These are phyloP conservation scores for Macrosiphum euphorbiae DNA, from an alignment of 2,888 invertebrate genomes.

Conservation along the genomic window DNA sequence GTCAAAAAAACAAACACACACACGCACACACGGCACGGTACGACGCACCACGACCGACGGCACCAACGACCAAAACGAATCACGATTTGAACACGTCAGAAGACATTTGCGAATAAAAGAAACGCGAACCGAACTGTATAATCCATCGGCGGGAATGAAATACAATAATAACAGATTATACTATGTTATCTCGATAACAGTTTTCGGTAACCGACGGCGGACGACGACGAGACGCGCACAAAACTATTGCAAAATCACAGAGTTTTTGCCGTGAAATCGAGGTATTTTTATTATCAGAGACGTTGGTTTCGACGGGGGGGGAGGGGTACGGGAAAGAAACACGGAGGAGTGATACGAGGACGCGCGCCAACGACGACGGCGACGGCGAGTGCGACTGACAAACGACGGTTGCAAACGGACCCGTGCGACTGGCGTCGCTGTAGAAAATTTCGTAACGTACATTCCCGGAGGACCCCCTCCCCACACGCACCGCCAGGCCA, in stretches of 20 bases:
- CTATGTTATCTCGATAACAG: neutral
- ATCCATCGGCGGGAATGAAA: neutral
- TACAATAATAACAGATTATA: neutral
- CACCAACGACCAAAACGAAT: neutral
- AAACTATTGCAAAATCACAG: neutral
- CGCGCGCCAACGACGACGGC: conserved; percentile 42
- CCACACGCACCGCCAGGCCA: neutral
- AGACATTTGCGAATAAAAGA: conserved; percentile 41
- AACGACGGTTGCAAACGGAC: conserved; percentile 54
- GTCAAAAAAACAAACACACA: neutral
- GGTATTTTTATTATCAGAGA: neutral
- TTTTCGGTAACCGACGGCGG: neutral
- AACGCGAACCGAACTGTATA: neutral
- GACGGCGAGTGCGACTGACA: neutral
- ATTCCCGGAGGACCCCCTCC: conserved; percentile 57
- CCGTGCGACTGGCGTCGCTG: conserved; percentile 55
- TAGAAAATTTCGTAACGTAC: conserved; percentile 64
- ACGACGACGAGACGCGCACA: neutral
- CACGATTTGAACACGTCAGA: conserved; percentile 58
- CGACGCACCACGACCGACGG: neutral
- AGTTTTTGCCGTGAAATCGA: neutral
- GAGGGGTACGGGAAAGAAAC: neutral
- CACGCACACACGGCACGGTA: neutral
- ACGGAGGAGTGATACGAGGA: conserved; percentile 3
- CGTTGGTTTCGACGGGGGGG: neutral